Base-by-base conservation (phyloP, 2,888 invertebrate species). In the Oscheius sp. region DNA sequence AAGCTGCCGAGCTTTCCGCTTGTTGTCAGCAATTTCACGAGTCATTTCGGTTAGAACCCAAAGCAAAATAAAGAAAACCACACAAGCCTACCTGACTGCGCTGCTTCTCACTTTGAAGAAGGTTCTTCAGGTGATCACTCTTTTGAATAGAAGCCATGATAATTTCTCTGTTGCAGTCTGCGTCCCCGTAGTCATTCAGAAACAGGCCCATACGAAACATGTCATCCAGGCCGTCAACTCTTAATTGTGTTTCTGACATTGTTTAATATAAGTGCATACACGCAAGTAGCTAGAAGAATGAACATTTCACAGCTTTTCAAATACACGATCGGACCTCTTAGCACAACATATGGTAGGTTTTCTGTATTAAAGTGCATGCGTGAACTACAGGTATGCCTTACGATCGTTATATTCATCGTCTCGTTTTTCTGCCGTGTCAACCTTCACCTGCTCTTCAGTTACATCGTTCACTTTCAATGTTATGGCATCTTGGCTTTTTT, bases 101-200 rank as follows among this genome's bases (percentile, higher is more conserved):
- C 89, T 96, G 94, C 87, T 96, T 95, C 89, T 98, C 97, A 90
- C 96, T 94, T 85, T 96, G 96, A 60, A 98, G 91, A 0, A 96
- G 96, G 80, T 96, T 91, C 90, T 96, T 97, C 62, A 98, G 91
- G 89, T 98, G 96, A 0, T 97, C 96, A 0, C 96, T 96, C 89
- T 98, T 97, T 89, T 98, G 98, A 0, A 84, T 83, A 13, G 96
- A 96, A 37, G 96, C 96, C 88, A 97, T 96, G 55, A 96, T 92
- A 89, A 97, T 96, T 90, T 85, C 86, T 58, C 96, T 93, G 50
- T 96, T 97, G 84, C 96, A 98, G 89, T 98, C 98, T 88, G 98
- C 96, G 94, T 97, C 96, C n/a, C 96, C 96, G 65, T 98, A 92
- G 91, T 98, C 97, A 89, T 97, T 97, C 89, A 98, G 95, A 89